Conservation (phyloP, 2,797 vertebrate species). For the Labroides dimidiatus region DNA sequence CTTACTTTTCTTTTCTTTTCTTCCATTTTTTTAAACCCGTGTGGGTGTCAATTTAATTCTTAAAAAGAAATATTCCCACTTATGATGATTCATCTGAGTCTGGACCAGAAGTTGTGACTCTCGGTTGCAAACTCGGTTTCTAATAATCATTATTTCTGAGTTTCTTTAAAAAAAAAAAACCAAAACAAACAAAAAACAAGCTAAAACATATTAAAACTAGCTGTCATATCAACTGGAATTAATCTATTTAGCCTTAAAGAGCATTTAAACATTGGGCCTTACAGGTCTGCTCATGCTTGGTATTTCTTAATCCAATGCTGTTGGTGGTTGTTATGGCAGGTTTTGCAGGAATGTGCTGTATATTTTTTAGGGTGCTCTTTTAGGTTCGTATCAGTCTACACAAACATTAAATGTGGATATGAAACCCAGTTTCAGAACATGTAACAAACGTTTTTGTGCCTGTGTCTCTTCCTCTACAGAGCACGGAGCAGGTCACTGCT, state of each 20-base stretch:
- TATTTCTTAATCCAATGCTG: constrained; percentile 41
- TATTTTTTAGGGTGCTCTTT: constrained; percentile 29
- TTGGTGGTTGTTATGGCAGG: constrained; percentile 43
- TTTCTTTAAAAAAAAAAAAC: background rate
- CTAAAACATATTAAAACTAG: background rate
- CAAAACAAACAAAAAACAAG: too few species aligned
- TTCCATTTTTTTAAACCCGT: too few species aligned
- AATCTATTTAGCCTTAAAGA: background rate
- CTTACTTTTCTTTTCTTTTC: background rate
- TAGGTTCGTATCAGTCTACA: background rate
- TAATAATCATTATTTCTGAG: background rate
- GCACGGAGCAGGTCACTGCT: constrained; percentile 89
- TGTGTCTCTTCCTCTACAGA: constrained; percentile 75
- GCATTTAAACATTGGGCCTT: constrained; percentile 4
- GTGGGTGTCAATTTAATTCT: constrained; percentile 18
- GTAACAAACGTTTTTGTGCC: background rate
- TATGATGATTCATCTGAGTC: background rate
- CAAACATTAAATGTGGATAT: background rate
- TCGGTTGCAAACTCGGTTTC: background rate
- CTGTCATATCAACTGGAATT: background rate
- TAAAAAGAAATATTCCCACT: background rate
- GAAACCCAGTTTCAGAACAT: background rate
- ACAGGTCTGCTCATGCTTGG: constrained; percentile 67
- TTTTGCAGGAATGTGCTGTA: constrained; percentile 33
- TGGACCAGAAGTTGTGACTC: background rate